Conservation (phyloP, 2,113 vertebrate species). For the Coregonus clupeaformis region DNA sequence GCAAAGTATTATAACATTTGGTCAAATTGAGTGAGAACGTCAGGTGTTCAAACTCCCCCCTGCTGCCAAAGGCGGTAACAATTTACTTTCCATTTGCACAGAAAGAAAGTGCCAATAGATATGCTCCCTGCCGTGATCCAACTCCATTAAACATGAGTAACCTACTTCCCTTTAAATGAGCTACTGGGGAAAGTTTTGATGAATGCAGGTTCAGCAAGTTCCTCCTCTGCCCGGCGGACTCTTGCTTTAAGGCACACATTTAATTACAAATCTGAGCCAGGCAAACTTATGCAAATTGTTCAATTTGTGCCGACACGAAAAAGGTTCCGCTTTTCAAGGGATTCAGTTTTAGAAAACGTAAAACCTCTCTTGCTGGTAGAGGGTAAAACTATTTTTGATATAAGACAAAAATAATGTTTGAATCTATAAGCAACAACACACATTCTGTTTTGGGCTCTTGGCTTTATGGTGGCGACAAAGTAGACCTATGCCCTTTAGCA, state of each 20-base stretch:
- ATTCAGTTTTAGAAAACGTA: not conserved
- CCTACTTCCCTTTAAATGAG: constrained; percentile 24
- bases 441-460: too few species aligned
- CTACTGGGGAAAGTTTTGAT: constrained; percentile 7
- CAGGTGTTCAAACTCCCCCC: too few species aligned
- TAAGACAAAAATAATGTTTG: not conserved
- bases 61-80: too few species aligned
- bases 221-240: not conserved
- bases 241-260: constrained; percentile 13
- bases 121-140: constrained; percentile 10
- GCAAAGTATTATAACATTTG: too few species aligned
- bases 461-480: too few species aligned
- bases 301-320: constrained; percentile 5
- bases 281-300: not conserved
- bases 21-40: too few species aligned
- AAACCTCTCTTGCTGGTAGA: not conserved
- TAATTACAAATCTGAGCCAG: not conserved
- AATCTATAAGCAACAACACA: not conserved
- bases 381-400: not conserved
- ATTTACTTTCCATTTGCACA: not conserved
- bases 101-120: too few species aligned
- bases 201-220: constrained; percentile 20
- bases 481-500: too few species aligned
- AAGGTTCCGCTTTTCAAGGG: not conserved
- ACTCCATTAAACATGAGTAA: constrained; percentile 19